Evolutionary conservation across 2,797 vertebrate species (phyloP).

Genomic region (Ataeniobius toweri): DNA sequence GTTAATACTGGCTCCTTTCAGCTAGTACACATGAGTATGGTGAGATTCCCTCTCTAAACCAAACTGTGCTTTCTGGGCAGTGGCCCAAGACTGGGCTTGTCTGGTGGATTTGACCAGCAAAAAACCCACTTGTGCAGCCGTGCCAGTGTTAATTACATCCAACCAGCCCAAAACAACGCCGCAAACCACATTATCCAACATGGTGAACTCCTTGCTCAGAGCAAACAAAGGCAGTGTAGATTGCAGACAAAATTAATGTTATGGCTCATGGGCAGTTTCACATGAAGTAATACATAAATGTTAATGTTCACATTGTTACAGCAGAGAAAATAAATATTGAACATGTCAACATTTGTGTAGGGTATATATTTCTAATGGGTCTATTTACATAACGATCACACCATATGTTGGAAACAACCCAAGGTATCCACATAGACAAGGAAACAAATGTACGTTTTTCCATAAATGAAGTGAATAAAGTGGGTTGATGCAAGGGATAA

Average conservation of each 20-base stretch:
- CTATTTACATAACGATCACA: background rate
- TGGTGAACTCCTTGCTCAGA: conserved; percentile 51
- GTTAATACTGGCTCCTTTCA: conserved; percentile 79
- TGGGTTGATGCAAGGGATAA: background rate
- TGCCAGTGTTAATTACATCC: conserved; percentile 70
- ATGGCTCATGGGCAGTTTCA: conserved; percentile 20
- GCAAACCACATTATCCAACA: conserved; percentile 63
- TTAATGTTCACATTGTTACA: background rate
- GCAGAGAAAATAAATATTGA: background rate
- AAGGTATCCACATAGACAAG: background rate
- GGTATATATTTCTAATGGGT: background rate
- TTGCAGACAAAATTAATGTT: conserved; percentile 3
- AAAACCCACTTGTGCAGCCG: conserved; percentile 74
- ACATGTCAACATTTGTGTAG: background rate
- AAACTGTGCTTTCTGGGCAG: conserved; percentile 82
- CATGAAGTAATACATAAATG: background rate
- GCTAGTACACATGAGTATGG: conserved; percentile 67
- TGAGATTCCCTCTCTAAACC: conserved; percentile 65
- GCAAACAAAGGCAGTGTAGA: conserved; percentile 45
- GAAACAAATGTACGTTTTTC: background rate
- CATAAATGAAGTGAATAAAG: background rate
- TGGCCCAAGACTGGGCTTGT: conserved; percentile 68
- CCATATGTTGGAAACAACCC: no score
- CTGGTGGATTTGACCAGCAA: conserved; percentile 76
- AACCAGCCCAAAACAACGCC: conserved; percentile 47